Conservation (phyloP, 2,113 vertebrate species). For the Cyphomyrus plagiostoma region DNA sequence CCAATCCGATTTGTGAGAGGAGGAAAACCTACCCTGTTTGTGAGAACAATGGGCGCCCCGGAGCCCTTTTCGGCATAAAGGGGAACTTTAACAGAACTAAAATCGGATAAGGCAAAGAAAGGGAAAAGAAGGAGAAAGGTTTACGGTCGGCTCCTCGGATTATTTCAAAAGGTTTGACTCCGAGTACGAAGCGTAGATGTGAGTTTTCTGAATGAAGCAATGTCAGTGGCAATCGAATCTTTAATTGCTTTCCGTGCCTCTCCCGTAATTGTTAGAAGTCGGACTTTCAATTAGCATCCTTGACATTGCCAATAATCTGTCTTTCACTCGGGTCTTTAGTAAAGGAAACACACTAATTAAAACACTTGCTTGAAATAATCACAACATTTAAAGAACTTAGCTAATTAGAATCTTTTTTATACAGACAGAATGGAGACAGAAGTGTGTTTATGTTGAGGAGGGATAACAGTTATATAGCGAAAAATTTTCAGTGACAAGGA, state of each 20-base stretch:
- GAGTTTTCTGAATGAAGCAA: constrained; percentile 35
- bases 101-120: constrained; percentile 32
- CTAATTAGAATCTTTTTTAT: constrained; percentile 45
- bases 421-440: constrained; percentile 25
- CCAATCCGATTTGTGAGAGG: constrained; percentile 29
- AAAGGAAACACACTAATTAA: constrained; percentile 60
- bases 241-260: constrained; percentile 54
- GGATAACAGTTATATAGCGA: background rate
- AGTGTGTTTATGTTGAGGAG: constrained; percentile 15
- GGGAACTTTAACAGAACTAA: constrained; percentile 32
- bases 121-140: constrained; percentile 21
- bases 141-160: constrained; percentile 30
- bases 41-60: constrained; percentile 30
- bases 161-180: constrained; percentile 32
- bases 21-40: constrained; percentile 23
- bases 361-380: constrained; percentile 63
- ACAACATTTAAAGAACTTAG: constrained; percentile 55
- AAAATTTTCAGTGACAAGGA: constrained; percentile 8
- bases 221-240: constrained; percentile 44
- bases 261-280: constrained; percentile 64
- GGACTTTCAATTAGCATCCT: constrained; percentile 71
- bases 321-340: constrained; percentile 60
- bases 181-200: constrained; percentile 31
- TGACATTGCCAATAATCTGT: constrained; percentile 69
- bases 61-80: constrained; percentile 29